These are phyloP conservation scores for Neotoxoptera formosana DNA, from an alignment of 1,140 invertebrate species.

Conservation along the genomic window DNA sequence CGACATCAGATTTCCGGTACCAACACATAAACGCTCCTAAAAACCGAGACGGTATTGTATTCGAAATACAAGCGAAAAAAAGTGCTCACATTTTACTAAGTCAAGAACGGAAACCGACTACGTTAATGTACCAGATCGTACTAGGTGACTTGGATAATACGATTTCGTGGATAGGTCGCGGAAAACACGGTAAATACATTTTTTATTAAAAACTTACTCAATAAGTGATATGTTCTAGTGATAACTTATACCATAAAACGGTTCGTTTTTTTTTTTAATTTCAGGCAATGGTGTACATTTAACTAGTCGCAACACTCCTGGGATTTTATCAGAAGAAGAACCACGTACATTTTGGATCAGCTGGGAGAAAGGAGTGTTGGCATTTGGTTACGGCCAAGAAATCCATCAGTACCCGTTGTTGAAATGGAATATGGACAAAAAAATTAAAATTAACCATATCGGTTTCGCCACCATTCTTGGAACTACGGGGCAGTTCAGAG, in stretches of 20 bases:
- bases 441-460: constrained; percentile 69
- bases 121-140: constrained; percentile 70
- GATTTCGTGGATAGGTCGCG: constrained; percentile 69
- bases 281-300: constrained; percentile 70
- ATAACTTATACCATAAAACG: neutral
- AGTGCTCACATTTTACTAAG: constrained; percentile 69
- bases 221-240: too few species aligned
- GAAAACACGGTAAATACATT: constrained; percentile 68
- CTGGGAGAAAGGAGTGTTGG: constrained; percentile 69
- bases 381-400: constrained; percentile 67
- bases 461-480: constrained; percentile 71
- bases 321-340: constrained; percentile 65
- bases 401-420: constrained; percentile 67
- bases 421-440: constrained; percentile 68
- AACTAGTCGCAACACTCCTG: constrained; percentile 67
- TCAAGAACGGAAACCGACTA: constrained; percentile 65
- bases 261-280: constrained; percentile 45
- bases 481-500: constrained; percentile 69
- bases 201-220: neutral
- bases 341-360: constrained; percentile 71
- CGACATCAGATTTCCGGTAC: constrained; percentile 70
- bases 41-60: constrained; percentile 68
- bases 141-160: constrained; percentile 68
- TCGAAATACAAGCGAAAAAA: constrained; percentile 68
- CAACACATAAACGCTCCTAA: constrained; percentile 71